Evolutionary conservation across 2,113 vertebrate genomes (phyloP), one percentile per base, ranked within the genome.

Genomic region (Protobothrops flavoviridis): DNA sequence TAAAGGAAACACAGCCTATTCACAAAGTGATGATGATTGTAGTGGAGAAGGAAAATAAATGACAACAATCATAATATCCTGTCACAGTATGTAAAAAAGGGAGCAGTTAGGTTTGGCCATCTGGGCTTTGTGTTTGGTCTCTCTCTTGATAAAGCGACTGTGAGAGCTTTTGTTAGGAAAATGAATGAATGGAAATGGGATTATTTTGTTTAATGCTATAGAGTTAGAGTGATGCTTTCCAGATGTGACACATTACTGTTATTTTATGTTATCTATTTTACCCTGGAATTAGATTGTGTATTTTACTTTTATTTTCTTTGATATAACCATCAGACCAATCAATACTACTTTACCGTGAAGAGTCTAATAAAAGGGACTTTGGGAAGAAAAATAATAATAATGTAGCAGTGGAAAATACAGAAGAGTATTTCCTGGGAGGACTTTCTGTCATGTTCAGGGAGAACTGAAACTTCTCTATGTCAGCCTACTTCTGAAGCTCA

Each of bases 331-430:
- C 29, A 33, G 29, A 69, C 29, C 15, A 69, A n/a, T 69, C 64
- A 15, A n/a, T 69, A n/a, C 29, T 87, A 86, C 5, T 24, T n/a
- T 89, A 81, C 2, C 21, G 90, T 7, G 20, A 92, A 15, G 29
- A 87, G 57, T 69, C 88, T 53, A 90, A 91, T 91, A 85, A 95
- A 93, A 94, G 94, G 13, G 94, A 57, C 53, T 93, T 50, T 13
- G 90, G 89, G n/a, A 90, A 87, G 55, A 55, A 45, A 91, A 93
- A 39, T 15, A 90, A 94, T 93, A 94, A 45, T 86, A 85, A 81
- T 69, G 33, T 69, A n/a, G 8, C 48, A 29, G 26, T 90, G 74
- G 94, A 93, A 69, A 92, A 91, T 23, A 43, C 1, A 26, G 57
- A 87, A 52, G 12, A 74, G n/a, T 11, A 90, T 88, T 93, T 91